Evolutionary conservation across 1,140 invertebrate genomes (phyloP).

Genomic region (Episyrphus balteatus): DNA sequence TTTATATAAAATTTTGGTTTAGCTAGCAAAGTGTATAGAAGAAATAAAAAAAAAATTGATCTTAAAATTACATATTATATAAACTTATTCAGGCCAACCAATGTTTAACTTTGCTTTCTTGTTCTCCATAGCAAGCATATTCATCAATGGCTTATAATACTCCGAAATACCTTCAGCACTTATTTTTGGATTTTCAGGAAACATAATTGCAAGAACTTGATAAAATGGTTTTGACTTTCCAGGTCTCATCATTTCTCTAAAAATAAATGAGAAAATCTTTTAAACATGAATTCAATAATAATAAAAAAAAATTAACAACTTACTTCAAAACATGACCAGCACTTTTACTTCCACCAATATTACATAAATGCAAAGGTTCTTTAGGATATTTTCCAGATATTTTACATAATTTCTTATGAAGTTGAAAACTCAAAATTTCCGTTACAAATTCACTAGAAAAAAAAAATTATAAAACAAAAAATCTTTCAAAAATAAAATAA

Average conservation of each 20-base stretch:
- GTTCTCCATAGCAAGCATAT: too few species aligned
- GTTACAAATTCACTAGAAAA: slow-evolving; percentile 29
- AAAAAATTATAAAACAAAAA: not conserved
- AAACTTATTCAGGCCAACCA: too few species aligned
- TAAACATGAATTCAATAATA: not conserved
- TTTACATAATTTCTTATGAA: slow-evolving; percentile 50
- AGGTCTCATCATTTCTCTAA: slow-evolving; percentile 41
- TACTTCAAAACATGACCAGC: slow-evolving; percentile 38
- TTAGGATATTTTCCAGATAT: slow-evolving; percentile 38
- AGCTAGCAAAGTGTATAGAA: too few species aligned
- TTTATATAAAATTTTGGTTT: too few species aligned
- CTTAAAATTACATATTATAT: too few species aligned
- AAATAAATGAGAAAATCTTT: too few species aligned
- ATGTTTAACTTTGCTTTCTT: too few species aligned
- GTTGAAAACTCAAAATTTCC: slow-evolving; percentile 34
- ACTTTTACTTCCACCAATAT: slow-evolving; percentile 41
- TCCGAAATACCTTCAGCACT: too few species aligned
- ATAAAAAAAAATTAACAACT: not conserved
- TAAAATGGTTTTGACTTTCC: slow-evolving; percentile 48
- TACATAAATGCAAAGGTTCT: slow-evolving; percentile 43
- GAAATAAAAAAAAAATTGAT: too few species aligned
- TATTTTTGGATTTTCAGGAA: slow-evolving; percentile 37
- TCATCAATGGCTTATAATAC: too few species aligned
- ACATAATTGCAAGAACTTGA: slow-evolving; percentile 39
- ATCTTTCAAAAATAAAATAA: too few species aligned